These are phyloP conservation scores for Meloidogyne chitwoodi DNA, from an alignment of 1,140 invertebrate species.

Conservation along the genomic window DNA sequence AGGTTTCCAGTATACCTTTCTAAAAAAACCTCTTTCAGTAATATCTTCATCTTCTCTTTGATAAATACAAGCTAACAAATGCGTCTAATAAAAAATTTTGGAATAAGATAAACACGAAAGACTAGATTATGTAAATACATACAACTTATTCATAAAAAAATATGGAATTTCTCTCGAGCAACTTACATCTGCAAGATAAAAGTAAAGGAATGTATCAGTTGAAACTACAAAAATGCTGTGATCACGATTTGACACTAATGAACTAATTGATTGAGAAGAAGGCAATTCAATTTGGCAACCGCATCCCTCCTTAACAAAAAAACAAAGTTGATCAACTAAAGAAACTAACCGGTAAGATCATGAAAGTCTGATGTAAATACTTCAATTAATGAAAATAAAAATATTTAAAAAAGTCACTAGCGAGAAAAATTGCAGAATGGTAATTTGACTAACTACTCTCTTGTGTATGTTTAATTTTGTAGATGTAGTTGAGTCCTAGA, in stretches of 20 bases:
- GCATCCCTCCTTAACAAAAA: conserved; percentile 28
- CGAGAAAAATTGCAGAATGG: too few species aligned
- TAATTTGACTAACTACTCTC: too few species aligned
- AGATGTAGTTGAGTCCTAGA: too few species aligned
- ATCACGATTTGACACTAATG: conserved; percentile 42
- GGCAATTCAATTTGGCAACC: conserved; percentile 25
- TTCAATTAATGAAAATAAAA: too few species aligned
- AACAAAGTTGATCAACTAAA: not conserved
- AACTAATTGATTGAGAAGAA: conserved; percentile 19
- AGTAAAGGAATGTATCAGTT: conserved; percentile 31
- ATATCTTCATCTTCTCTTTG: conserved; percentile 34
- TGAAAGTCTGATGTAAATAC: not conserved
- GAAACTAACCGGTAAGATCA: conserved; percentile 19
- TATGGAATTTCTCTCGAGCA: not conserved
- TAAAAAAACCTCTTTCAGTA: conserved; percentile 30
- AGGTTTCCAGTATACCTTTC: conserved; percentile 40
- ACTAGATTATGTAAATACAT: too few species aligned
- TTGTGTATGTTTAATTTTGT: too few species aligned
- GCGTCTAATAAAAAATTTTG: conserved; percentile 39
- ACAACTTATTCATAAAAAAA: conserved; percentile 20
- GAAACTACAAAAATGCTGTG: conserved; percentile 32
- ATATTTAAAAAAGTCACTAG: too few species aligned
- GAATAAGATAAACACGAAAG: too few species aligned
- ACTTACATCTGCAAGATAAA: conserved; percentile 40
- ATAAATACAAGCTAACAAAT: conserved; percentile 37